Evolutionary conservation across 2,113 vertebrate species (phyloP), one percentile per base, ranked within the genome.

Genomic region (Poeciliopsis retropinna): DNA sequence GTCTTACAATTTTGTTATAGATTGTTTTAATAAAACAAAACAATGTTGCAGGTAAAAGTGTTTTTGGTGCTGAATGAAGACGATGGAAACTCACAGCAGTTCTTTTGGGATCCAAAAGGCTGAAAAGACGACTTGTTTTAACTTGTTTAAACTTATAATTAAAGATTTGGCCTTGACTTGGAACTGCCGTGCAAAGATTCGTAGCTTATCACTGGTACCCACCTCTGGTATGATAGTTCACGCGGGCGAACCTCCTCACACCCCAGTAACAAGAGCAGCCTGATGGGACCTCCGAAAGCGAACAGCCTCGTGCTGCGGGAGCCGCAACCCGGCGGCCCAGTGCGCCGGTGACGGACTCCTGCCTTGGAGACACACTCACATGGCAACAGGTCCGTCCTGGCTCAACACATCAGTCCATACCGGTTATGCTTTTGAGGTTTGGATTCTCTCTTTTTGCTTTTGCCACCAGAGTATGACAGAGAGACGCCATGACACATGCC

Each of bases 311-410:
- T 85, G 84, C 11, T 73, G 81, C 72, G 89, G 82, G 57, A 79
- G 78, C 78, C 82, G 69, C 80, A 84, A 92, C 92, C 86, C 92
- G 90, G 87, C 75, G 77, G 64, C 61, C 79, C 78, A 80, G 93
- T 93, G 89, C 92, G 78, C 80, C 89, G 91, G 72, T 89, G 91
- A 87, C 84, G 77, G 74, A 75, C 78, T 81, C 81, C 61, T 67
- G 68, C 75, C 77, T 81, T 67, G 25, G 76, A 85, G 81, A 87
- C 72, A 72, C 81, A 83, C 87, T 86, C 73, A 51, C 66, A 91
- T 93, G 84, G 89, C 90, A 92, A 92, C 85, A 77, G 60, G 14
- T 65, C 70, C 51, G 84, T 91, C 90, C 84, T 84, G 72, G 29
- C 75, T 67, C 44, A 47, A 6, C 44, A 19, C 44, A 19, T 47